Evolutionary conservation across 92 coral and sea anemone species (phyloP).

Genomic region (Diadumene lineata): DNA sequence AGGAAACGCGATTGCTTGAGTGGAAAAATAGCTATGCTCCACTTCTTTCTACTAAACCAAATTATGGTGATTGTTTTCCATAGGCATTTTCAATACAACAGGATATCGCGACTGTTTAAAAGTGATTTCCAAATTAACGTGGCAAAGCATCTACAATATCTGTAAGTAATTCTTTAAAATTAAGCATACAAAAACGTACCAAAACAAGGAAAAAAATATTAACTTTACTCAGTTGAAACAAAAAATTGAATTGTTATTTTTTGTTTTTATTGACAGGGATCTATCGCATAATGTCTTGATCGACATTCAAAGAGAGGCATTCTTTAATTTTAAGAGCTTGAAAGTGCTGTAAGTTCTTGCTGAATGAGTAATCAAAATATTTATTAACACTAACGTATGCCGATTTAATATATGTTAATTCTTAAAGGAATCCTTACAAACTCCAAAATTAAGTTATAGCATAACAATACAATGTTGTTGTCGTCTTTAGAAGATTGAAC

Average conservation of each 20-base stretch:
- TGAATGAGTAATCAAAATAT: neutral
- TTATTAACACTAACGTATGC: neutral
- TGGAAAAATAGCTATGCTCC: neutral
- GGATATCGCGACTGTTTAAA: slow-evolving; percentile 35
- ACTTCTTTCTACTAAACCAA: neutral
- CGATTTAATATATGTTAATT: too few relatives aligned
- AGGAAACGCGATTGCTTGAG: too few relatives aligned
- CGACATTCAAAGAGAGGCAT: slow-evolving; percentile 3
- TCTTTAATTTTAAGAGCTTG: neutral
- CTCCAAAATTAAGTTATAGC: neutral
- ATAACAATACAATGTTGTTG: neutral
- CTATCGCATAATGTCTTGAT: slow-evolving; percentile 24
- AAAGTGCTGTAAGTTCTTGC: neutral
- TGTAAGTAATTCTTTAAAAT: slow-evolving; percentile 39
- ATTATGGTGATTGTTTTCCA: neutral
- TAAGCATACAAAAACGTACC: neutral
- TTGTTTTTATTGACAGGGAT: slow-evolving; percentile 24
- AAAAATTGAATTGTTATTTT: neutral
- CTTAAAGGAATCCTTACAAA: too few relatives aligned
- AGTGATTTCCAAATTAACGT: slow-evolving; percentile 24
- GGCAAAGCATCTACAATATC: slow-evolving; percentile 24
- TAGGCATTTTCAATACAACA: slow-evolving; percentile 48
- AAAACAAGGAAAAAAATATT: neutral
- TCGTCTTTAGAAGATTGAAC: slow-evolving; percentile 30
- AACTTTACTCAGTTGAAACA: neutral